A percentile compares a stretch with the other conserved stretches of the same genome.
Conservation (phyloP, 2,113 vertebrate species). For the Oxyruncus cristatus region DNA sequence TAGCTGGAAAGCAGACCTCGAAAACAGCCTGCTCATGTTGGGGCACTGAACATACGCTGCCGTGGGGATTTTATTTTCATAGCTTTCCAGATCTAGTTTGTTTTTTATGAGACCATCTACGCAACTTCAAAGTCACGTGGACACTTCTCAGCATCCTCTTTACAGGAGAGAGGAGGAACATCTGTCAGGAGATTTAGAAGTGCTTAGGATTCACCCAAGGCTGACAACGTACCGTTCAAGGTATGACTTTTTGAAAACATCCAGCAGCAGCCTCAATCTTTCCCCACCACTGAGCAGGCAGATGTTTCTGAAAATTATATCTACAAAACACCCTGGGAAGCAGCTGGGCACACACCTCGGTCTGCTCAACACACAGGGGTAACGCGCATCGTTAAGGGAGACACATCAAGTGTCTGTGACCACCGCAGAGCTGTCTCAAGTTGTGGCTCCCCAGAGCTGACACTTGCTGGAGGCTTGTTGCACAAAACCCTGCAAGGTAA, state of each 20-base stretch:
- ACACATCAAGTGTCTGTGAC: not conserved
- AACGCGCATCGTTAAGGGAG: fast-evolving
- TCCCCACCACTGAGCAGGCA: not conserved
- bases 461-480: not conserved
- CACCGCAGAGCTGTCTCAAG: not conserved
- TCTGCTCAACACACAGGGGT: not conserved
- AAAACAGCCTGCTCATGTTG: not conserved
- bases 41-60: not conserved
- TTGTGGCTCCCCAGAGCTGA: not conserved
- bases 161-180: not conserved
- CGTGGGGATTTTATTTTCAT: not conserved
- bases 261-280: not conserved
- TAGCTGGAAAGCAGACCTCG: not conserved
- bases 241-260: not conserved
- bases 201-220: not conserved
- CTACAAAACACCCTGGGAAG: not conserved
- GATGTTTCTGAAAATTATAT: not conserved
- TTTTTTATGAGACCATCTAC: not conserved
- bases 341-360: not conserved
- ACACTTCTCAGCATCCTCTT: not conserved
- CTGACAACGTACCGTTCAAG: not conserved
- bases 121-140: not conserved
- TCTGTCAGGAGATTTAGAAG: not conserved
- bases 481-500: not conserved
- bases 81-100: not conserved